A percentile compares a stretch with the other conserved stretches of the same genome.
Conservation (phyloP, 2,888 invertebrate species). For the Plagodis pulveraria region DNA sequence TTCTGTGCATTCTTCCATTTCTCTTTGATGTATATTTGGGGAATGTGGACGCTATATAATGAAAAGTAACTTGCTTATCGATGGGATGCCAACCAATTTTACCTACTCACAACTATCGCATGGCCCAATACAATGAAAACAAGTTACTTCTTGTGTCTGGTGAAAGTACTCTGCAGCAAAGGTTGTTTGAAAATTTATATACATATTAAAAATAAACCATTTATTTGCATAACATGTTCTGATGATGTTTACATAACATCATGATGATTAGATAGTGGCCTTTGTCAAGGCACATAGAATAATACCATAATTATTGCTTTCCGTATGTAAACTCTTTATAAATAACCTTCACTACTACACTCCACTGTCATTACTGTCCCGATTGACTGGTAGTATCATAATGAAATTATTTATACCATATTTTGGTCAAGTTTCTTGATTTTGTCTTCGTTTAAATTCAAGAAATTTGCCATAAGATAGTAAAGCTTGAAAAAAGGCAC, state of each 20-base stretch:
- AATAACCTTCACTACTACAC: conserved; percentile 5
- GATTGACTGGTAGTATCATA: not conserved
- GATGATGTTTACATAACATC: too few species aligned
- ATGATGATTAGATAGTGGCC: conserved; percentile 7
- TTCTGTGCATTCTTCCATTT: not conserved
- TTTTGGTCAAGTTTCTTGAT: too few species aligned
- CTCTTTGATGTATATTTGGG: conserved; percentile 4
- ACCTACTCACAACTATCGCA: conserved; percentile 9
- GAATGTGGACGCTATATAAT: not conserved
- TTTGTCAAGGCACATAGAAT: conserved; percentile 13
- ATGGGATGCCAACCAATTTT: not conserved
- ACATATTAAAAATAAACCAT: too few species aligned
- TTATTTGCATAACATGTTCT: too few species aligned
- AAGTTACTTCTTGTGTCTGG: conserved; percentile 3
- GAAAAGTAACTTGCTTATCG: conserved; percentile 8
- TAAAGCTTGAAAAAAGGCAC: too few species aligned
- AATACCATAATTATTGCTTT: conserved; percentile 11
- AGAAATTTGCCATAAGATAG: too few species aligned
- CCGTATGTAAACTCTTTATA: conserved; percentile 16
- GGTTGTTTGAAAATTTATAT: too few species aligned
- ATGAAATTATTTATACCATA: not conserved
- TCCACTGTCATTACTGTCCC: not conserved
- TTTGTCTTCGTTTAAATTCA: too few species aligned
- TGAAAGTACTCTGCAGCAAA: conserved; percentile 21
- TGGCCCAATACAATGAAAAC: conserved; percentile 4